Base-by-base conservation (phyloP, 2,888 invertebrate species). In the Acholoe squamosa region DNA sequence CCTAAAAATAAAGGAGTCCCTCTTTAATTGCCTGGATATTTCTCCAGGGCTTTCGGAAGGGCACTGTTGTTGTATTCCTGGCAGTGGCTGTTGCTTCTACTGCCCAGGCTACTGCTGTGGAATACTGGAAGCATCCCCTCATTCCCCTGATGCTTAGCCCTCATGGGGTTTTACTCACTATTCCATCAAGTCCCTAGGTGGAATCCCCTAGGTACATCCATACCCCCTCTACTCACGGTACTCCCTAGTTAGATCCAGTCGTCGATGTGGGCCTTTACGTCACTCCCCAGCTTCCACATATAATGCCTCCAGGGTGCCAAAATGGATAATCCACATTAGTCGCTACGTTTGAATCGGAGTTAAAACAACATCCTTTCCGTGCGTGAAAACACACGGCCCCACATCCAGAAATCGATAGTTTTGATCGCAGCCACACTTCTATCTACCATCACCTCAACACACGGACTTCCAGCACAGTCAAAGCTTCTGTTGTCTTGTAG, bases 341-440 rank as follows among this genome's bases (percentile, higher is more conserved):
- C 71, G 71, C 71, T 71, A 71, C 71, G 25, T 71, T 28, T 71
- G 71, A 71, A 71, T 28, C 28, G 28, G 71, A 71, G 28, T 71
- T 28, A 71, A 71, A 71, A 71, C 31, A 71, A 71, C 71, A 71
- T 7, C 14, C 7, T 71, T 28, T 28, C 71, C 25, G 28, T 28
- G 14, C 71, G 28, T 28, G 31, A 71, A 71, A 71, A 71, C 71
- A 71, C 25, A 14, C 19, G 19, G 61, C 25, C 14, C 25, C 28
- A 61, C 61, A n/a, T n/a, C 10, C 14, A n/a, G 25, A n/a, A 28
- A 71, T 71, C 71, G 25, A 71, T 71, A 16, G 25, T 71, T 28
- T 71, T 5, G 25, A 71, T 71, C 31, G 25, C 0, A 25, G 7
- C 22, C 61, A n/a, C 43, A 3, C 43, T 43, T 10, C 43, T 10